Conservation (phyloP, 2,113 vertebrate genomes). For the Eublepharis macularius region DNA sequence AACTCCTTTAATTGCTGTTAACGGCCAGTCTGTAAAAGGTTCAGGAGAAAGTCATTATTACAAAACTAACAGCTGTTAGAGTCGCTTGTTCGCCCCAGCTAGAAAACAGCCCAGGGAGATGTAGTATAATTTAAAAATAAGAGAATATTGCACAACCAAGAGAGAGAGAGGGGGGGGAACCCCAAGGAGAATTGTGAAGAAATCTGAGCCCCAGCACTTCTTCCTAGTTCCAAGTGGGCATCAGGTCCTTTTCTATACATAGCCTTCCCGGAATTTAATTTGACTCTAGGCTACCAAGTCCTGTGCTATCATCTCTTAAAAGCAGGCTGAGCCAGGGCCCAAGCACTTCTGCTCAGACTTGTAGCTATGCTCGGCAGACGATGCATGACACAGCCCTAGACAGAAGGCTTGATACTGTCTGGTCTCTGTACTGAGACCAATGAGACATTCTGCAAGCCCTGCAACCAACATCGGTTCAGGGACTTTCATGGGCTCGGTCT, state of each 20-base stretch:
- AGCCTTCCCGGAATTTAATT: not conserved
- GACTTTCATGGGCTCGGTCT: not conserved
- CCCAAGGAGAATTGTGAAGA: constrained; percentile 64
- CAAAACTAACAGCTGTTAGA: constrained; percentile 82
- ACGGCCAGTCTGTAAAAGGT: constrained; percentile 80
- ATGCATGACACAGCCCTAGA: no score
- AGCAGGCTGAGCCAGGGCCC: not conserved
- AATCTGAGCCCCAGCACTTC: constrained; percentile 39
- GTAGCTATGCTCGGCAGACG: not conserved
- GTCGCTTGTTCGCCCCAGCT: constrained; percentile 66
- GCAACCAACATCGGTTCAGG: not conserved
- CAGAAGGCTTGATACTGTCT: not conserved
- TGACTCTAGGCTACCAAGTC: not conserved
- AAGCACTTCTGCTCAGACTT: not conserved
- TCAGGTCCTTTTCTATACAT: constrained; percentile 5
- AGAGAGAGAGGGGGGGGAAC: constrained; percentile 56
- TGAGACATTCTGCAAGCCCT: not conserved
- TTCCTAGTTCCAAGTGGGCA: constrained; percentile 28
- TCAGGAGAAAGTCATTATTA: constrained; percentile 78
- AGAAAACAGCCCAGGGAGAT: constrained; percentile 78
- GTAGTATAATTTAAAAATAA: constrained; percentile 75
- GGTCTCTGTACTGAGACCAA: not conserved
- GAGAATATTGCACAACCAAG: constrained; percentile 86
- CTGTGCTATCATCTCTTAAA: no score
- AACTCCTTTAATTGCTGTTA: constrained; percentile 80